Evolutionary conservation across 1,140 invertebrate species (phyloP), one percentile per base, ranked within the genome.

Genomic region (Archivesica marissinica): DNA sequence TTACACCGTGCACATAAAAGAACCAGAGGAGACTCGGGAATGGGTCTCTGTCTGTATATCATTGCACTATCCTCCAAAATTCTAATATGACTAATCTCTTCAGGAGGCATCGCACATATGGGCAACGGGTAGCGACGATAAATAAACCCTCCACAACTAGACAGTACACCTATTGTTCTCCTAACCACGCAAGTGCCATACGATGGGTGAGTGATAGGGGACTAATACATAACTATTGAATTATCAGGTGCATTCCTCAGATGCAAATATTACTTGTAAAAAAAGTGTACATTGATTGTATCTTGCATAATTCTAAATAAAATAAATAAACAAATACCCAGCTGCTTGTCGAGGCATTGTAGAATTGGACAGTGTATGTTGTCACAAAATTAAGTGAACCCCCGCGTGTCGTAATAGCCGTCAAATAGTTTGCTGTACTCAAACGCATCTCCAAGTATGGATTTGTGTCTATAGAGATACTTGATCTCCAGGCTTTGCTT

Each of bases 321-420:
- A 25, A 68, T 33, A 33, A 30, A 35, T 4, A 30, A 20, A 54
- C 28, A 28, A 61, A 41, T 68, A 81, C 78, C 59, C 47, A 70
- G 28, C 4, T 13, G 2, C 4, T 23, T 7, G 78, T 30, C 20
- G 78, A 52, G 17, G 39, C 17, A 33, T 81, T 81, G 61, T 70
- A 81, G 28, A 33, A 81, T 33, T 38, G 15, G 9, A 81, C 17
- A 4, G 61, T 54, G 64, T 81, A 81, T 25, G 59, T 68, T 61
- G 50, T 52, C 0, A 81, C 78, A 38, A 35, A 70, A 39, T 39
- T 25, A 17, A 15, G 17, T 13, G 44, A 68, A 3, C 64, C 61
- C 20, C 78, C 78, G 30, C 28, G 23, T 2, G 78, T 81, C 41
- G 41, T 38, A 6, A 81, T 81, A 17, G 78, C 78, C n/a, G 78